Base-by-base conservation (phyloP, 2,113 vertebrate genomes). In the Chrysochloris asiatica region DNA sequence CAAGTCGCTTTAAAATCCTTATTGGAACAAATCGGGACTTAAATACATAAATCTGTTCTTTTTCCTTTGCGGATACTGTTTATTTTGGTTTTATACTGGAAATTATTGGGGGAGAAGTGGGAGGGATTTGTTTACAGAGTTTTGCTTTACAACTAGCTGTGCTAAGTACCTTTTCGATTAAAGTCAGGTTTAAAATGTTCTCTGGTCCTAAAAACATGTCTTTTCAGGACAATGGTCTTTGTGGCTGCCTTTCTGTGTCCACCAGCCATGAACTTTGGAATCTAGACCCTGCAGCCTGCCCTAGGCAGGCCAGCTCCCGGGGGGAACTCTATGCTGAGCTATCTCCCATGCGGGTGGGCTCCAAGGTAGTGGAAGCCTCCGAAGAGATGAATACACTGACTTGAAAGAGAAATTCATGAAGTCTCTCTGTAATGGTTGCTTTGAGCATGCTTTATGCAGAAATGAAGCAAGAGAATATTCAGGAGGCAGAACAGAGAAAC, bases 401-500 rank as follows among this genome's bases (percentile, higher is more conserved):
- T 98, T 98, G 80, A 98, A 99, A 97, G 98, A 98, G 67, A 98
- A 71, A 30, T 98, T 98, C 89, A 98, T 98, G 98, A 96, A 94
- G 69, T 98, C 98, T 52, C 97, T 99, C 78, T 97, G 83, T 52
- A 95, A 86, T 6, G 98, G 97, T 96, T 94, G 67, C 48, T 99
- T 97, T 83, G 98, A 98, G 95, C 99, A 97, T 95, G 97, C 97
- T 43, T 92, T 95, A 56, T 98, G 98, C 92, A 96, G 98, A 41
- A 94, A 96, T 56, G 97, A 98, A 95, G 98, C 98, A 81, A 99
- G 98, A 97, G 98, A 98, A 52, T 98, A 99, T 94, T 97, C 99
- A 92, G 93, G 98, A 88, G 99, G 98, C 59, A 98, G 98, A 88
- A 99, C 98, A 98, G 97, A 99, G 26, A 99, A 98, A 96, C 97